phyloP scores from a whole-genome alignment of 2,797 vertebrate genomes.

The Silurus lanzhouensis region DNA sequence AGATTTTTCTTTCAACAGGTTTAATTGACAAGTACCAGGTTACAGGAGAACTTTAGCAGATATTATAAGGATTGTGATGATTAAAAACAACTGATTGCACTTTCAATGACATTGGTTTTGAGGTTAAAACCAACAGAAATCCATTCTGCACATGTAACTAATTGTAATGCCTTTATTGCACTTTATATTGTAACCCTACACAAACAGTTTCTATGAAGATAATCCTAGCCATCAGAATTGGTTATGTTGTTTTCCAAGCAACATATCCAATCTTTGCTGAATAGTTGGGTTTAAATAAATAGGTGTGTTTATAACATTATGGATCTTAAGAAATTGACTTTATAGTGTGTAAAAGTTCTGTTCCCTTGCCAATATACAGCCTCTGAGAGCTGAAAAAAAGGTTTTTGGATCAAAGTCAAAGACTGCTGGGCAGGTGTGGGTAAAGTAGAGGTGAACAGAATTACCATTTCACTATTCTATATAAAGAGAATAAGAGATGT shows the following conservation, averaged over 20 bases:
- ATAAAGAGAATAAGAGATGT: slow-evolving; percentile 21
- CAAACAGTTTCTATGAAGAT: background rate
- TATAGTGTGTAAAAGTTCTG: background rate
- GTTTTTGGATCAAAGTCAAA: slow-evolving; percentile 23
- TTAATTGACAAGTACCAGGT: background rate
- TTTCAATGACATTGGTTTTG: background rate
- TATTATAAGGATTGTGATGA: background rate
- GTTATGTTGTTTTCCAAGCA: background rate
- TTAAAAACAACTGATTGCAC: background rate
- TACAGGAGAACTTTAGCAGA: background rate
- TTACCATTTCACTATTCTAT: slow-evolving; percentile 5
- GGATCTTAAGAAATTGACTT: background rate
- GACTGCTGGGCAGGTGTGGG: background rate
- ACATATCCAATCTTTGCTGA: background rate
- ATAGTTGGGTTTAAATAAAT: background rate
- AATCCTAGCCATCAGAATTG: background rate
- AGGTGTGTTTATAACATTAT: slow-evolving; percentile 1
- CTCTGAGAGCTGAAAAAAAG: slow-evolving; percentile 20
- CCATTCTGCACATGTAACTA: background rate
- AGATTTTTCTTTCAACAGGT: background rate
- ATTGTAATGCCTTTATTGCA: background rate
- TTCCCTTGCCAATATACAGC: background rate
- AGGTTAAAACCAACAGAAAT: background rate
- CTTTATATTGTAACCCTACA: background rate
- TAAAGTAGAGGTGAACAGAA: slow-evolving; percentile 25